Evolutionary conservation across 2,888 invertebrate species (phyloP).

Genomic region (Priocnemis perturbator): DNA sequence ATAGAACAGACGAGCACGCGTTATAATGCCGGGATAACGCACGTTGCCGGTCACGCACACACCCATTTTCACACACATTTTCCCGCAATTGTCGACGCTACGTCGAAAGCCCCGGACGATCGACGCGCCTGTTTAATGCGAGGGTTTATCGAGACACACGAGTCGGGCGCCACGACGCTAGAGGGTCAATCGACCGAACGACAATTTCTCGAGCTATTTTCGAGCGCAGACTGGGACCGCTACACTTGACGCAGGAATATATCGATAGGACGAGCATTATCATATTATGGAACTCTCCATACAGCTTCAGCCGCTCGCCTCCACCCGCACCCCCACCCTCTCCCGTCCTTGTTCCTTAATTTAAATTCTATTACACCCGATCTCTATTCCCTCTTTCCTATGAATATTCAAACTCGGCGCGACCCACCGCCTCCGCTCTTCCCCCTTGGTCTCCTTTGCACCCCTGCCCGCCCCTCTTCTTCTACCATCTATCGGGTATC

Average conservation of each 20-base stretch:
- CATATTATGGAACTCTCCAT: slow-evolving; percentile 67
- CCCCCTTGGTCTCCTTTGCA: slow-evolving; percentile 13
- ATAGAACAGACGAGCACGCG: too few relatives aligned
- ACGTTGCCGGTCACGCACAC: too few relatives aligned
- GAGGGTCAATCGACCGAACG: slow-evolving; percentile 54
- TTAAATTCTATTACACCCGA: slow-evolving; percentile 75
- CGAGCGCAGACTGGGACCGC: slow-evolving; percentile 43
- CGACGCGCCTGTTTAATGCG: slow-evolving; percentile 2
- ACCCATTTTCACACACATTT: too few relatives aligned
- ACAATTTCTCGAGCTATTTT: slow-evolving; percentile 59
- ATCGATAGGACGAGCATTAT: slow-evolving; percentile 66
- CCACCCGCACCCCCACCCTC: slow-evolving; percentile 12
- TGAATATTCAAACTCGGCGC: slow-evolving; percentile 73
- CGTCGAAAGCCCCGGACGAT: neutral
- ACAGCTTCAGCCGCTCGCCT: slow-evolving; percentile 59
- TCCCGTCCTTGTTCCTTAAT: slow-evolving; percentile 66
- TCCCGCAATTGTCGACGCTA: too few relatives aligned
- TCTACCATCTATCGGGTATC: slow-evolving; percentile 72
- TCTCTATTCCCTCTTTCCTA: slow-evolving; percentile 75
- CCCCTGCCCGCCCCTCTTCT: slow-evolving; percentile 36
- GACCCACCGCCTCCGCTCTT: slow-evolving; percentile 50
- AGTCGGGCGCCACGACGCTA: slow-evolving; percentile 16
- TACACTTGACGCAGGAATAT: slow-evolving; percentile 52
- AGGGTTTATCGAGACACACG: slow-evolving; percentile 25
- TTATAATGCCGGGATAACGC: too few relatives aligned